Evolutionary conservation across 2,888 invertebrate genomes (phyloP), one percentile per base, ranked within the genome.

Genomic region (Salpingus planirostris): DNA sequence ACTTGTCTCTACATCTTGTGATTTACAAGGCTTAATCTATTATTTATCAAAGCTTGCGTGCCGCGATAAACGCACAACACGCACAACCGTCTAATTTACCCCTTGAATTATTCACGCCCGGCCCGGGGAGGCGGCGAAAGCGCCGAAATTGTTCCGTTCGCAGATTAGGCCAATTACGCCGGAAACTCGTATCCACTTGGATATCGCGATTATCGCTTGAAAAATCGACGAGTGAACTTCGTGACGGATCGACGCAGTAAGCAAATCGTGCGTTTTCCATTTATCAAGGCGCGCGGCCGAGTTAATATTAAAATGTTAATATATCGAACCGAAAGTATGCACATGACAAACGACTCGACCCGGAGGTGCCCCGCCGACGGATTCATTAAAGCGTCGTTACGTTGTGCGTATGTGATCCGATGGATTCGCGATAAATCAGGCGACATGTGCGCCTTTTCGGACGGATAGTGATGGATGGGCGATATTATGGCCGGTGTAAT

Each of bases 31-130:
- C 50, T n/a, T 57, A 56, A 58, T 60, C 57, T 56, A 60, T 60
- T 60, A 60, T 60, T 59, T 59, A 60, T 59, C 60, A 60, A 57
- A 59, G 57, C 52, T 53, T 47, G 56, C 47, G 52, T 50, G 46
- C 48, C 50, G 50, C 49, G 57, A 58, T 58, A 57, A 58, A 57
- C 54, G 52, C 52, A 49, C 48, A 48, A 52, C 52, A 56, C 54
- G 51, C 54, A 52, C 48, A 49, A 43, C 39, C 43, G 46, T 47
- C 46, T 55, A 57, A 55, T 55, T 56, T 56, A 45, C n/a, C 22
- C 40, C 25, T 35, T 54, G 52, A 56, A 57, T 57, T 50, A 57
- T 57, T 56, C 52, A 55, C n/a, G n/a, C n/a, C n/a, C n/a, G n/a
- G n/a, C n/a, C n/a, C n/a, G n/a, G n/a, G n/a, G n/a, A n/a, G n/a